A percentile compares a stretch with the other conserved stretches of the same genome.
Evolutionary conservation across 2,113 vertebrate species (phyloP).

Genomic region (Microtus pennsylvanicus): DNA sequence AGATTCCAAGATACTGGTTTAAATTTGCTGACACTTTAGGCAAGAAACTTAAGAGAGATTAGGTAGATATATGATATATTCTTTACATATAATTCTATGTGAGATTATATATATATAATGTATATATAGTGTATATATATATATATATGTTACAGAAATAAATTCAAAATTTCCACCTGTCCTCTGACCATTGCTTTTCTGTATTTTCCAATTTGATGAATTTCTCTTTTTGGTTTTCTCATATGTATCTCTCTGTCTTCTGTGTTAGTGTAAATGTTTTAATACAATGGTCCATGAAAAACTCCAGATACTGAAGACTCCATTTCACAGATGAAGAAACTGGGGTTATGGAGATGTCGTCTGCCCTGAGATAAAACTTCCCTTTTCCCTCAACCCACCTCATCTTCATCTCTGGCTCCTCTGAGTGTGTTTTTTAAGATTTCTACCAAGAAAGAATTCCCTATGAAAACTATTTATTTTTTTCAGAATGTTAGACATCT

Average conservation of each 20-base stretch:
- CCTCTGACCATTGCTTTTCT: not conserved
- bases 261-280: not conserved
- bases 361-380: not conserved
- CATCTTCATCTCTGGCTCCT: not conserved
- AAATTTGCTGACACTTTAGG: not conserved
- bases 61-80: not conserved
- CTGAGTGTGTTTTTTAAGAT: constrained; percentile 10
- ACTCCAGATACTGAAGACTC: not conserved
- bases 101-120: too few species aligned
- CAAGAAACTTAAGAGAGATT: not conserved
- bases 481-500: not conserved
- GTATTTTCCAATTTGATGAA: not conserved
- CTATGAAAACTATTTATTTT: not conserved
- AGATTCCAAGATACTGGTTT: not conserved
- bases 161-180: not conserved
- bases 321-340: not conserved
- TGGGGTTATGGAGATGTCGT: not conserved
- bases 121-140: not conserved
- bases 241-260: not conserved
- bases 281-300: not conserved
- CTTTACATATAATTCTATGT: not conserved
- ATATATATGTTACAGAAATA: not conserved
- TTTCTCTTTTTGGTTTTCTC: constrained; percentile 8
- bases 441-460: not conserved
- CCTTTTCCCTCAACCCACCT: not conserved